Conservation (phyloP, 2,888 invertebrate species). For the Agrypnus murinus region DNA sequence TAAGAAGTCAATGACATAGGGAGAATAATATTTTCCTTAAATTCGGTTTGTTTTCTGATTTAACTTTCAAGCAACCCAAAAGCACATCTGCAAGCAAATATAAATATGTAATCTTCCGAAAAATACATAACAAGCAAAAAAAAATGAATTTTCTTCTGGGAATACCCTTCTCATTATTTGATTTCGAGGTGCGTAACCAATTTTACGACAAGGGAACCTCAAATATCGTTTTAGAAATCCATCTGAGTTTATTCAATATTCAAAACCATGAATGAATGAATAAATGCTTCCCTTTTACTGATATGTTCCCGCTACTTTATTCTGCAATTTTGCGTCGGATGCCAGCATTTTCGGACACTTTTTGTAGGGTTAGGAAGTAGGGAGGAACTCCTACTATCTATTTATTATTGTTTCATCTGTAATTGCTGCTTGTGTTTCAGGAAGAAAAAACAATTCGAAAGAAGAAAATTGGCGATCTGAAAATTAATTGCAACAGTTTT, state of each 20-base stretch:
- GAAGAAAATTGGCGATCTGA: neutral
- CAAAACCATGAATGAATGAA: conserved; percentile 14
- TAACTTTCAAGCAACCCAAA: conserved; percentile 1
- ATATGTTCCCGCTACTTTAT: neutral
- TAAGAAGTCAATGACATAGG: no score
- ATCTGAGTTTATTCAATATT: conserved; percentile 41
- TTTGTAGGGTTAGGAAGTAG: neutral
- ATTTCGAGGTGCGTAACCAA: conserved; percentile 29
- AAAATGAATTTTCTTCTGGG: conserved; percentile 25
- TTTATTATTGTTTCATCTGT: conserved; percentile 16
- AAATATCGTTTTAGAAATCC: conserved; percentile 32
- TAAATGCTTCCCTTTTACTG: conserved; percentile 1
- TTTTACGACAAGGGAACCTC: conserved; percentile 17
- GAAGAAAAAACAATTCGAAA: neutral
- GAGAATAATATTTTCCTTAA: neutral
- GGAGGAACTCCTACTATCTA: neutral
- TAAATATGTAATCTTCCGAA: conserved; percentile 14
- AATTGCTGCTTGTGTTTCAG: neutral
- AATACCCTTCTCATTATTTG: conserved; percentile 24
- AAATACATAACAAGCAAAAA: conserved; percentile 11
- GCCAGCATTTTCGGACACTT: conserved; percentile 5
- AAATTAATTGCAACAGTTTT: neutral
- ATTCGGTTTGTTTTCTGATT: conserved; percentile 2
- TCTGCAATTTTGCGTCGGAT: neutral
- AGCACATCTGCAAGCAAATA: conserved; percentile 12